Evolutionary conservation across 2,888 invertebrate genomes (phyloP), one percentile per base, ranked within the genome.

Genomic region (Anoncus sp.): DNA sequence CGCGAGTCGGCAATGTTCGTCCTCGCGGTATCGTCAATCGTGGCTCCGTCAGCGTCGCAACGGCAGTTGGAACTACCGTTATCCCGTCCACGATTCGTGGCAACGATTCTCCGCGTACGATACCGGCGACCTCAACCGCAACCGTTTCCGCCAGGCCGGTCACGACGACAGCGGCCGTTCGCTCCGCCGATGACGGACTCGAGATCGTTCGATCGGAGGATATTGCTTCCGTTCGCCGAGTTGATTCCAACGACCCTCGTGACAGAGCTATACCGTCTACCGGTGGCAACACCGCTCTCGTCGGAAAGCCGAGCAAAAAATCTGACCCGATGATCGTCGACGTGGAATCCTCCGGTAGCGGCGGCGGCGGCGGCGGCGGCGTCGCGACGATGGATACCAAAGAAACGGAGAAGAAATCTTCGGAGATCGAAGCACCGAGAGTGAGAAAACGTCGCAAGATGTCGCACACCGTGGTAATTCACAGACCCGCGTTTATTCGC

Each of bases 401-500:
- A 12, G 55, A 67, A 9, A 67, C 49, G 18, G 65, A 65, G 10
- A 53, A 55, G 16, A 77, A 57, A 62, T 22, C 67, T 7, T 27
- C 22, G 14, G 43, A 35, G n/a, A 18, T 55, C n/a, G 74, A 81
- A 62, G 20, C 59, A 51, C 59, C 80, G 59, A 55, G 76, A 49
- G 47, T 70, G 35, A 69, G 81, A 40, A 83, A 83, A 59, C 75
- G 81, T 9, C 72, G 81, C n/a, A 82, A 82, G 59, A 81, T 79
- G 75, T 82, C 81, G 10, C 83, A 81, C 22, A 79, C 75, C 6
- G 77, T 83, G 38, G 82, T 82, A 69, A 40, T 77, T 79, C n/a
- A 35, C 38, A 6, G 38, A 31, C 31, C 5, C 7, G 31, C 31
- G 31, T 6, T 31, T 31, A 4, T 31, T 31, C 7, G 4, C 7